Base-by-base conservation (phyloP, 2,888 invertebrate species). In the Leptinotarsa peninsularis region DNA sequence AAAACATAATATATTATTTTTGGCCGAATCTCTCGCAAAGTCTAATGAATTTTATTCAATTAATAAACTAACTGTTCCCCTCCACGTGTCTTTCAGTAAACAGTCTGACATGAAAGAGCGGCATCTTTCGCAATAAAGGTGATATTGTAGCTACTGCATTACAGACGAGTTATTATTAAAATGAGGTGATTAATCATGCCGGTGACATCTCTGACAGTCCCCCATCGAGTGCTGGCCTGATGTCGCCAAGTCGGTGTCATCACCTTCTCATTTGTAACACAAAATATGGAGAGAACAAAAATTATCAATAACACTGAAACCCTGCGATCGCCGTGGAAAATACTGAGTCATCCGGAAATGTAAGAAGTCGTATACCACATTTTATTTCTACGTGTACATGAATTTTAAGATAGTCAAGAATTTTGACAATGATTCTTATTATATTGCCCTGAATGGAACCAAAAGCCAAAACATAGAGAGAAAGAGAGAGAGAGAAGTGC, bases 111-210 rank as follows among this genome's bases (percentile, higher is more conserved):
- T 78, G 72, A 76, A 72, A 75, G 74, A 70, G 66, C 78, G 81
- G 83, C 82, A 82, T 83, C 83, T 85, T 84, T 84, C 85, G 84
- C 86, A 87, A 87, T 87, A 87, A 87, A 87, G 87, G 87, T 87
- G 87, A 87, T 86, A 87, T 84, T 86, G 85, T 85, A 84, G 86
- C 85, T 84, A 86, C 87, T 86, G 85, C 86, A 87, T 86, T 84
- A 85, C 84, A 84, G 84, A 84, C 85, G 87, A 85, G 88, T 88
- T 89, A 89, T 89, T 89, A 89, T 89, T 89, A 88, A 89, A 89
- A 89, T 88, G 87, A 88, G 88, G 87, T 85, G 87, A 89, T 89
- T 89, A 89, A 89, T 89, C 89, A 88, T 86, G 79, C 73, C 83
- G 84, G 87, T 87, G 88, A 88, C 87, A 87, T 87, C 84, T 86